phyloP scores from a whole-genome alignment of 2,888 invertebrate genomes.

The Lomographa bimaculata region DNA sequence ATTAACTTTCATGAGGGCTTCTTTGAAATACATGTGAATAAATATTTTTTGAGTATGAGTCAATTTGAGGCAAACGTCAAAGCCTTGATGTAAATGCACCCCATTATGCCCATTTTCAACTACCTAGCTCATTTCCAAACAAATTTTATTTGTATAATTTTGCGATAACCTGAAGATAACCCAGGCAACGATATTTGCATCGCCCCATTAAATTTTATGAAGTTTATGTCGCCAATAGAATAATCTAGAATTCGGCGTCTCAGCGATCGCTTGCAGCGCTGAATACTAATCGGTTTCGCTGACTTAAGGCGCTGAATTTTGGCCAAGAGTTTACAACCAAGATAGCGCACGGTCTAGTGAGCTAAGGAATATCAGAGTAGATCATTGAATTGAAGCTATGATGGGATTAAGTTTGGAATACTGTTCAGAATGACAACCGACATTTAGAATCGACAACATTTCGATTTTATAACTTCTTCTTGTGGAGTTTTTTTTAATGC shows the following conservation, averaged over 20 bases:
- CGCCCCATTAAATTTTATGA: constrained; percentile 10
- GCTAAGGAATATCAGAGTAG: constrained; percentile 2
- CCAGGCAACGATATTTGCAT: constrained; percentile 4
- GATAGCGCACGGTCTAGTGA: constrained; percentile 15
- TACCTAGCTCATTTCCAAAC: too few species aligned
- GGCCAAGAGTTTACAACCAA: constrained; percentile 15
- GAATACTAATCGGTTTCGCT: constrained; percentile 15
- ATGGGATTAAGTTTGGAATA: constrained; percentile 2
- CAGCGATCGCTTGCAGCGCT: constrained; percentile 11
- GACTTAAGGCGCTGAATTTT: constrained; percentile 12
- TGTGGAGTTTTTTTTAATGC: too few species aligned
- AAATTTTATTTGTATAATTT: constrained; percentile 4
- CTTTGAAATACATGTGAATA: too few species aligned
- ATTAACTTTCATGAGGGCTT: too few species aligned
- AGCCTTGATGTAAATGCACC: too few species aligned
- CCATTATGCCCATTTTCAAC: too few species aligned
- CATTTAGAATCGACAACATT: too few species aligned
- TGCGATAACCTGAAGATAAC: neutral
- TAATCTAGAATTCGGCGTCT: constrained; percentile 10
- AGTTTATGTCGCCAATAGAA: constrained; percentile 9
- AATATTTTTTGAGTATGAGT: too few species aligned
- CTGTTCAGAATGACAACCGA: constrained; percentile 1
- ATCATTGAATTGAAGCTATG: constrained; percentile 7
- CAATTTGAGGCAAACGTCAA: too few species aligned
- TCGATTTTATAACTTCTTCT: too few species aligned